Evolutionary conservation across 2,888 invertebrate genomes (phyloP).

Genomic region (Bhutanitis thaidina): DNA sequence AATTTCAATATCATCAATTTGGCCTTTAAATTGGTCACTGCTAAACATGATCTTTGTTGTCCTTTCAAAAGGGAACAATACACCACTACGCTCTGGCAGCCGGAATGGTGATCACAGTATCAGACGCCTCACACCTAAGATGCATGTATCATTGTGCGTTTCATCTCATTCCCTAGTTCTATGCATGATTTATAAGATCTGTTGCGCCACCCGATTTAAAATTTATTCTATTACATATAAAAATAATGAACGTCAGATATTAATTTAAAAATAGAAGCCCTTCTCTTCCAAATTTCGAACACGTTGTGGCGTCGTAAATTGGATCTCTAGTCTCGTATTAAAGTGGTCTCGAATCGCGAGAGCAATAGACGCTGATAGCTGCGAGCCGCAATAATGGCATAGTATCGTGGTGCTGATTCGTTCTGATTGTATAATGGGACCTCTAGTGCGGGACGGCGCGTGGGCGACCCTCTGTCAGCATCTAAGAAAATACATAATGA

Average conservation of each 20-base stretch:
- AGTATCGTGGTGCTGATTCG: constrained; percentile 64
- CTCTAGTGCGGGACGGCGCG: constrained; percentile 63
- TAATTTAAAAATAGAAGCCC: constrained; percentile 7
- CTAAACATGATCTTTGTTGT: too few species aligned
- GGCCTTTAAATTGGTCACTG: too few species aligned
- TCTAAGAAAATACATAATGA: constrained; percentile 47
- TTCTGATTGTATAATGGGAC: constrained; percentile 72
- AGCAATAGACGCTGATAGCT: constrained; percentile 27
- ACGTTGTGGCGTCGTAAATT: constrained; percentile 21
- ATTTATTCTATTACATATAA: too few species aligned
- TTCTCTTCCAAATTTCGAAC: background rate
- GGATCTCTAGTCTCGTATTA: constrained; percentile 23
- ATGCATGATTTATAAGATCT: too few species aligned
- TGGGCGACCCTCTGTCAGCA: constrained; percentile 70
- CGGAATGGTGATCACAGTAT: too few species aligned
- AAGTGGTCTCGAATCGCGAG: constrained; percentile 33
- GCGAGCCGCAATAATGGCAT: constrained; percentile 32
- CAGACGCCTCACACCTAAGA: too few species aligned
- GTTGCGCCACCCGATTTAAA: too few species aligned
- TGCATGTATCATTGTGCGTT: too few species aligned
- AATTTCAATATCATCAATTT: too few species aligned
- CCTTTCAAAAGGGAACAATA: too few species aligned
- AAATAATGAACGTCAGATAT: background rate
- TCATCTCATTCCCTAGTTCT: too few species aligned
- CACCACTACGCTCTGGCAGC: too few species aligned